These are phyloP conservation scores for Aelia acuminata DNA, from an alignment of 2,888 invertebrate species.

Conservation along the genomic window DNA sequence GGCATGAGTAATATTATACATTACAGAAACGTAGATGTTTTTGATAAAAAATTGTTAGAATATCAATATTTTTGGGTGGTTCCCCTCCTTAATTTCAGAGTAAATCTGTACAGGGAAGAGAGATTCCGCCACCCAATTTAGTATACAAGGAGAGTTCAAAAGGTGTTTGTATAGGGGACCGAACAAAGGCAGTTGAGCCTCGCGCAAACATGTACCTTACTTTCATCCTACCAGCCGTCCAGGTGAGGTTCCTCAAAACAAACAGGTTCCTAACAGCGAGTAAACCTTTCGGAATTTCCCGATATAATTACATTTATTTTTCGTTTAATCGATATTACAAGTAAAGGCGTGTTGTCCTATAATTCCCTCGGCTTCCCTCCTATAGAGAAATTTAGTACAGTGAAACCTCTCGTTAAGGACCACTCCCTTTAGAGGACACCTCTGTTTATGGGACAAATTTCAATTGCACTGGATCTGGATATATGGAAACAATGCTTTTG, in stretches of 20 bases:
- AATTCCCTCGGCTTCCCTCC: too few relatives aligned
- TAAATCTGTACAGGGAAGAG: background rate
- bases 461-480: too few relatives aligned
- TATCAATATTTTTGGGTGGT: background rate
- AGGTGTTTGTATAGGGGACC: background rate
- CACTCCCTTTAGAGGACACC: too few relatives aligned
- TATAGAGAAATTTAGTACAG: too few relatives aligned
- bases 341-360: background rate
- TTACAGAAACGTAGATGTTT: too few relatives aligned
- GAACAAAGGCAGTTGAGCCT: background rate
- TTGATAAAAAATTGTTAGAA: too few relatives aligned
- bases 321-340: background rate
- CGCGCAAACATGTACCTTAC: background rate
- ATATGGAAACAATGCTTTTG: too few relatives aligned
- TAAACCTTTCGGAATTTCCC: conserved; percentile 16
- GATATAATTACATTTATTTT: background rate
- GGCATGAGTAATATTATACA: too few relatives aligned
- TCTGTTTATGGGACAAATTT: too few relatives aligned
- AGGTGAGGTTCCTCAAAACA: background rate
- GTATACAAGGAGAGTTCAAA: conserved; percentile 18
- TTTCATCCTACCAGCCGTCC: background rate
- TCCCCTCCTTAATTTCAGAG: background rate
- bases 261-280: background rate
- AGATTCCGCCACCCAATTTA: background rate
- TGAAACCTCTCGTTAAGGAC: too few relatives aligned